Conservation (phyloP, 2,888 invertebrate genomes). For the Heliconius ismenius region DNA sequence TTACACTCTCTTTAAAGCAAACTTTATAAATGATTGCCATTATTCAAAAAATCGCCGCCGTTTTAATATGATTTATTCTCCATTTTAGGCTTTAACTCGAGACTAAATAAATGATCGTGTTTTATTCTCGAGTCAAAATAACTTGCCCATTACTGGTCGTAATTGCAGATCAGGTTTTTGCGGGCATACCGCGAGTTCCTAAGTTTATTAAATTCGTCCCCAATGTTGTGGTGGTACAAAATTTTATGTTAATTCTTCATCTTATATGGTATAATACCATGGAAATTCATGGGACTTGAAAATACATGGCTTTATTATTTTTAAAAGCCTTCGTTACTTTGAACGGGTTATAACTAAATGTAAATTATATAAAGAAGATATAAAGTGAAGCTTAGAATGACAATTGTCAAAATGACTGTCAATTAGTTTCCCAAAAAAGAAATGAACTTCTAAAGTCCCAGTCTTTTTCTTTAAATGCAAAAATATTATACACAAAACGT, state of each 20-base stretch:
- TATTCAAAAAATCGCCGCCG: not conserved
- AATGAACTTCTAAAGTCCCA: not conserved
- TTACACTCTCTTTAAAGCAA: not conserved
- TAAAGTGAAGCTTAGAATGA: conserved; percentile 10
- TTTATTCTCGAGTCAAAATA: conserved; percentile 12
- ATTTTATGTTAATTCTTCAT: conserved; percentile 33
- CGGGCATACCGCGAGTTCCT: conserved; percentile 20
- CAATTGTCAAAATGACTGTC: conserved; percentile 5
- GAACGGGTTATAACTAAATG: conserved; percentile 27
- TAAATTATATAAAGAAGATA: conserved; percentile 3
- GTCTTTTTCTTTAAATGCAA: not conserved
- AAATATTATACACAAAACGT: not conserved
- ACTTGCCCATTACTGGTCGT: conserved; percentile 32
- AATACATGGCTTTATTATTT: conserved; percentile 5
- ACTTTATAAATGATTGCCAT: conserved; percentile 6
- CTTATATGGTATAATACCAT: conserved; percentile 22
- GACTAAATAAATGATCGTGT: not conserved
- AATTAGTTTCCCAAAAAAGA: not conserved
- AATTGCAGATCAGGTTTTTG: conserved; percentile 33
- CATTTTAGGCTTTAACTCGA: conserved; percentile 11
- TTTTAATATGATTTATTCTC: conserved; percentile 15
- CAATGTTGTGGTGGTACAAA: conserved; percentile 30
- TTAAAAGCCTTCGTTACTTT: conserved; percentile 7
- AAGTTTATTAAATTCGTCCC: conserved; percentile 36
- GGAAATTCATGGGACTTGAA: conserved; percentile 12